Conservation (phyloP, 2,888 invertebrate species). For the Lamproptera curius region DNA sequence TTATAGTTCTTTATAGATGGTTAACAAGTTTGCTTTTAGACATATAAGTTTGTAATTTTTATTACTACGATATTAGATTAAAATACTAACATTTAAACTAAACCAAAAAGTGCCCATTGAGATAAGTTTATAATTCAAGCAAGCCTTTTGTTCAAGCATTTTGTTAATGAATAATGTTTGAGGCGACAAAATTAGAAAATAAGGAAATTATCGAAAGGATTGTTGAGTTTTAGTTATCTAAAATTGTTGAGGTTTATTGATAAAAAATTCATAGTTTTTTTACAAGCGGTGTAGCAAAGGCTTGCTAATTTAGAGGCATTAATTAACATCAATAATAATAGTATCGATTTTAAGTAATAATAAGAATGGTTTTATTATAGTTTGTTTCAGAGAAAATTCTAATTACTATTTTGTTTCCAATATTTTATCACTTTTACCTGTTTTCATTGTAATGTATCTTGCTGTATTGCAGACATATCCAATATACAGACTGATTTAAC, state of each 20-base stretch:
- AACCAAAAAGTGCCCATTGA: conserved; percentile 80
- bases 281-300: conserved; percentile 67
- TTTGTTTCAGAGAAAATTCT: conserved; percentile 76
- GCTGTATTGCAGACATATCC: conserved; percentile 80
- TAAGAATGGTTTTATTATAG: conserved; percentile 75
- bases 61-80: conserved; percentile 72
- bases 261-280: conserved; percentile 61
- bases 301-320: conserved; percentile 73
- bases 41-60: conserved; percentile 73
- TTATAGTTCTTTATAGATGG: conserved; percentile 72
- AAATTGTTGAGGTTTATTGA: conserved; percentile 73
- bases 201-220: conserved; percentile 70
- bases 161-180: conserved; percentile 71
- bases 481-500: conserved; percentile 79
- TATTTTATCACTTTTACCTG: conserved; percentile 76
- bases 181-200: conserved; percentile 74
- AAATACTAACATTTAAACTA: conserved; percentile 75
- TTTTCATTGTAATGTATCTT: conserved; percentile 77
- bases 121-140: conserved; percentile 73
- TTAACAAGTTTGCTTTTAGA: conserved; percentile 75
- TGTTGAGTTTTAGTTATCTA: conserved; percentile 74
- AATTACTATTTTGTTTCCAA: conserved; percentile 77
- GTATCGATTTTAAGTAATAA: conserved; percentile 70
- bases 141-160: conserved; percentile 69
- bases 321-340: conserved; percentile 74